Evolutionary conservation across 2,113 vertebrate species (phyloP), one percentile per base, ranked within the genome.

Genomic region (Xerus inauris): DNA sequence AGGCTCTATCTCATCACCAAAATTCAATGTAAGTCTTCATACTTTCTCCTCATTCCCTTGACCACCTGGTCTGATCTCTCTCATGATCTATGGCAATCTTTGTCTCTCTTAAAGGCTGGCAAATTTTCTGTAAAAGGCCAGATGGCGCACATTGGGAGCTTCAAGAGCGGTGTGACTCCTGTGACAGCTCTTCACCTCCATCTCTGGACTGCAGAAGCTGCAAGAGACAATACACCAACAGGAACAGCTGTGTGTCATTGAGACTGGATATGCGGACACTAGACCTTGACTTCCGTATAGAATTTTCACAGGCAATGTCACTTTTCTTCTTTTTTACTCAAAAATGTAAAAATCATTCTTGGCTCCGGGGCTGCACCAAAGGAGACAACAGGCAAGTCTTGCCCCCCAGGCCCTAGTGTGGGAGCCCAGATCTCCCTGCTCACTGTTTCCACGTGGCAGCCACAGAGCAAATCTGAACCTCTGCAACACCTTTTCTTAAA

Each of bases 321-420:
- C 49, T 17, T 69, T 59, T 71, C 7, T 82, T 76, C 16, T 40
- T 47, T 17, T 30, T n/a, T 3, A 38, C 6, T 47, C 79, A 89
- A 59, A 92, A 69, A 47, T 47, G 10, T n/a, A 64, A 71, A 92
- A 51, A 59, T 26, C 40, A 30, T 47, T 69, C 64, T 76, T 64
- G 84, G 32, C 30, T 64, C 38, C 40, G 8, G 32, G 19, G 7
- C 7, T 6, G 1, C 5, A 64, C 14, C 45, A 54, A 69, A 91
- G 67, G 67, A 95, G 65, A 26, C 24, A 51, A 32, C 3, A 49
- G 30, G 84, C 35, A 81, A 65, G 19, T 22, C 49, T 32, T 62
- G 35, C 16, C 12, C 49, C 0, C 0, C 28, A 32, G 22, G 32
- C 59, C 59, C 5, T 6, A 28, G 24, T 10, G 59, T 9, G 22